These are phyloP conservation scores for Caenorhabditis afra DNA, from an alignment of 2,888 invertebrate genomes.

Conservation along the genomic window DNA sequence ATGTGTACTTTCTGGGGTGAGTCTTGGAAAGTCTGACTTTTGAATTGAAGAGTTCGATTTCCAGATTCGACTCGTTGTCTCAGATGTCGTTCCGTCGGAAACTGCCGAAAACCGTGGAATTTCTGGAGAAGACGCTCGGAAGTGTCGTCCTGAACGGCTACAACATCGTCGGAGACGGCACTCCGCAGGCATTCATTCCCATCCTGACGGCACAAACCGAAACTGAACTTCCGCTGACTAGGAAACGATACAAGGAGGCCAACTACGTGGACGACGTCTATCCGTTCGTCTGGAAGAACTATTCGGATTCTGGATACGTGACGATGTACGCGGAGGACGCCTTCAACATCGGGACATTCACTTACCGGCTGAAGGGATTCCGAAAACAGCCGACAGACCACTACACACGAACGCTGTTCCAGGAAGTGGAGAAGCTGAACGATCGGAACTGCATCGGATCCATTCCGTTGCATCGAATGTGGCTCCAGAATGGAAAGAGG, in stretches of 20 bases:
- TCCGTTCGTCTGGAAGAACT: conserved; percentile 82
- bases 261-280: conserved; percentile 82
- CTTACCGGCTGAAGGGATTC: conserved; percentile 92
- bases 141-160: conserved; percentile 79
- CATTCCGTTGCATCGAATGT: conserved; percentile 48
- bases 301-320: conserved; percentile 81
- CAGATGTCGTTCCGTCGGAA: conserved; percentile 88
- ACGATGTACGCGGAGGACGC: conserved; percentile 91
- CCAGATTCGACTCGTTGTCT: conserved; percentile 89
- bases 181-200: conserved; percentile 82
- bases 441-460: conserved; percentile 82
- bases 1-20: conserved; percentile 39
- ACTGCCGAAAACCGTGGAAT: conserved; percentile 87
- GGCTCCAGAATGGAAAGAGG: conserved; percentile 82
- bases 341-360: conserved; percentile 85
- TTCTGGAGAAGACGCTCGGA: conserved; percentile 82
- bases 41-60: conserved; percentile 60
- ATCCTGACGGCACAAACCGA: conserved; percentile 81
- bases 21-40: background rate
- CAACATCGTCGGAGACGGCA: conserved; percentile 82
- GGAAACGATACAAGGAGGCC: conserved; percentile 77
- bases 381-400: conserved; percentile 90
- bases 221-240: conserved; percentile 81
- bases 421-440: conserved; percentile 85
- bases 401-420: conserved; percentile 89